These are phyloP conservation scores for Spilarctia lutea DNA, from an alignment of 2,888 invertebrate species.

Conservation along the genomic window DNA sequence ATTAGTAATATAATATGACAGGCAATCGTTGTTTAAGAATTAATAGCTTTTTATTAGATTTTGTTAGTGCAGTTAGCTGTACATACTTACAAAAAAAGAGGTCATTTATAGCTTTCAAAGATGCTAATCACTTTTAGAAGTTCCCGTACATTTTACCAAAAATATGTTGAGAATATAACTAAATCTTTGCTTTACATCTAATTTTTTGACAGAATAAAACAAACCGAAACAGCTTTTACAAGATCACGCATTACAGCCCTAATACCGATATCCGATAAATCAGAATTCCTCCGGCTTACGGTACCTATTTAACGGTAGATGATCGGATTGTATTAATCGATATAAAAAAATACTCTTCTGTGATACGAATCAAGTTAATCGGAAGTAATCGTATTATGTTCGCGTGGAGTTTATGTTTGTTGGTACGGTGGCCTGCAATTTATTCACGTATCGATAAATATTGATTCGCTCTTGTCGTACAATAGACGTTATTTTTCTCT, in stretches of 20 bases:
- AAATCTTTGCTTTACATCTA: not conserved
- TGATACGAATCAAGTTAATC: slow-evolving; percentile 70
- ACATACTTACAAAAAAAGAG: no score
- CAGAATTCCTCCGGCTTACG: slow-evolving; percentile 73
- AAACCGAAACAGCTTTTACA: not conserved
- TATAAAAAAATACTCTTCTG: slow-evolving; percentile 69
- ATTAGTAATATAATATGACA: not conserved
- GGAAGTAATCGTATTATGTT: slow-evolving; percentile 73
- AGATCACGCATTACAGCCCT: slow-evolving; percentile 44
- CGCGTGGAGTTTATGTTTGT: slow-evolving; percentile 67
- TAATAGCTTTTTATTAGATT: not conserved
- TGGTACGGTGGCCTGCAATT: slow-evolving; percentile 58
- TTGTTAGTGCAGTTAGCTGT: no score
- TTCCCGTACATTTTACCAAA: not conserved
- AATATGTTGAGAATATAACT: no score
- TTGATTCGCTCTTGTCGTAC: slow-evolving; percentile 55
- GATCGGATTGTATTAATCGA: slow-evolving; percentile 76
- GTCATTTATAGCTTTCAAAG: no score
- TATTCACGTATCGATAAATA: slow-evolving; percentile 63
- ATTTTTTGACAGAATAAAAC: not conserved
- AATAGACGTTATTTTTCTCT: slow-evolving; percentile 37
- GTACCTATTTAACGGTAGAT: slow-evolving; percentile 78
- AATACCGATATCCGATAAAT: slow-evolving; percentile 70
- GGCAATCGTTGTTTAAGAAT: not conserved
- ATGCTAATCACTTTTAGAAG: not conserved